phyloP scores from a whole-genome alignment of 2,797 vertebrate genomes.

The Tokudaia muenninki region DNA sequence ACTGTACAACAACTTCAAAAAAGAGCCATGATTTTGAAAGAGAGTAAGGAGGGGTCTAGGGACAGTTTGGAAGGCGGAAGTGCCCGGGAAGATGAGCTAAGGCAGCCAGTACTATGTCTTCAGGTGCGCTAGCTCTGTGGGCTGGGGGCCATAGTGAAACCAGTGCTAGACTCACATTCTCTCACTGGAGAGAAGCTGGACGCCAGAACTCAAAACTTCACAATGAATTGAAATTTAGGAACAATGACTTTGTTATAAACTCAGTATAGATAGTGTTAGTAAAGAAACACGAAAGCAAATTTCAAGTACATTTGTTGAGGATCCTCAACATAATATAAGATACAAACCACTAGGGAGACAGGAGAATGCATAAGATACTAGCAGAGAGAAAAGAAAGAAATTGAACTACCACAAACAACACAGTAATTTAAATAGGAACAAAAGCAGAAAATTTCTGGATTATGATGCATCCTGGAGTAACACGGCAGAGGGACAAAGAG shows the following conservation, averaged over 20 bases:
- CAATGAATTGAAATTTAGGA: background rate
- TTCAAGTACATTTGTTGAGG: background rate
- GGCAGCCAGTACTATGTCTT: background rate
- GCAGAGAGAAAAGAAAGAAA: background rate
- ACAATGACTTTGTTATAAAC: background rate
- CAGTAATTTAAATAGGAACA: background rate
- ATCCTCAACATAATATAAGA: background rate
- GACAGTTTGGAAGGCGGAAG: background rate
- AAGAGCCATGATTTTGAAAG: background rate
- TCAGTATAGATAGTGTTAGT: conserved; percentile 13
- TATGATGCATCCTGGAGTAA: background rate
- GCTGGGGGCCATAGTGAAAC: background rate
- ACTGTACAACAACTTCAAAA: background rate
- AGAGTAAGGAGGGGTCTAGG: background rate
- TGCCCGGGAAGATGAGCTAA: too few relatives aligned
- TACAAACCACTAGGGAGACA: background rate
- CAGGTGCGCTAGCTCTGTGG: background rate
- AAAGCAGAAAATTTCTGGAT: background rate
- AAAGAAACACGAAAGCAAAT: background rate
- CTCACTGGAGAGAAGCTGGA: background rate
- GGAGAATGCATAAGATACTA: background rate
- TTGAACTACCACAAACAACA: background rate
- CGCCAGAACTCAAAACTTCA: background rate
- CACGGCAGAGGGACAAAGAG: background rate
- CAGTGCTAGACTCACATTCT: background rate